Evolutionary conservation across 2,888 invertebrate species (phyloP).

Genomic region (Anarsia innoxiella): DNA sequence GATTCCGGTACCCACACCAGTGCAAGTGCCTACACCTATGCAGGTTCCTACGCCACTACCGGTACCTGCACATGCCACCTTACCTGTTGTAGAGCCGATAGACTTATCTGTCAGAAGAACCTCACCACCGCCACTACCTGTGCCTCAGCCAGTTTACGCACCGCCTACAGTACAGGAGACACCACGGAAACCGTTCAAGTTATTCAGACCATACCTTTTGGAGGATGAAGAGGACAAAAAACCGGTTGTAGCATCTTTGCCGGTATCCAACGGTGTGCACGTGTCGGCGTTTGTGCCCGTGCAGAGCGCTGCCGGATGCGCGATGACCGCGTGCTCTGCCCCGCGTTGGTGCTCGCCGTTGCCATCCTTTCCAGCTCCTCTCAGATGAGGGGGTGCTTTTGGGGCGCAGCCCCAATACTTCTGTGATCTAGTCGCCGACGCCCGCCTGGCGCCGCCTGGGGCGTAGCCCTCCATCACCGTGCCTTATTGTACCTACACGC

Average conservation of each 20-base stretch:
- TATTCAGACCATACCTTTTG: conserved; percentile 85
- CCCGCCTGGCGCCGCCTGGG: conserved; percentile 68
- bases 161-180: conserved; percentile 43
- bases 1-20: conserved; percentile 35
- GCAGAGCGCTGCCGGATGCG: conserved; percentile 58
- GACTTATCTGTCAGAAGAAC: conserved; percentile 52
- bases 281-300: conserved; percentile 68
- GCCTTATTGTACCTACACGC: conserved; percentile 69
- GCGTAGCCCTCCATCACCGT: conserved; percentile 68
- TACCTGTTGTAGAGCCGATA: conserved; percentile 47
- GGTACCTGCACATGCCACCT: conserved; percentile 33
- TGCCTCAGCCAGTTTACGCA: conserved; percentile 35
- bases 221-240: conserved; percentile 75
- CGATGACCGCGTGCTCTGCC: conserved; percentile 47
- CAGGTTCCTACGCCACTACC: conserved; percentile 31
- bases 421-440: conserved; percentile 74
- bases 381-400: conserved; percentile 60
- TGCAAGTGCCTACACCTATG: conserved; percentile 31
- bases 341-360: conserved; percentile 82
- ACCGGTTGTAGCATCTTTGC: conserved; percentile 51
- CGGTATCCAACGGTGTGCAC: conserved; percentile 49
- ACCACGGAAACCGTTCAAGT: conserved; percentile 79
- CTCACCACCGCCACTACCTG: conserved; percentile 56
- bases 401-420: conserved; percentile 54
- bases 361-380: conserved; percentile 70